Evolutionary conservation across 2,797 vertebrate species (phyloP).

Genomic region (Epinephelus awoara): DNA sequence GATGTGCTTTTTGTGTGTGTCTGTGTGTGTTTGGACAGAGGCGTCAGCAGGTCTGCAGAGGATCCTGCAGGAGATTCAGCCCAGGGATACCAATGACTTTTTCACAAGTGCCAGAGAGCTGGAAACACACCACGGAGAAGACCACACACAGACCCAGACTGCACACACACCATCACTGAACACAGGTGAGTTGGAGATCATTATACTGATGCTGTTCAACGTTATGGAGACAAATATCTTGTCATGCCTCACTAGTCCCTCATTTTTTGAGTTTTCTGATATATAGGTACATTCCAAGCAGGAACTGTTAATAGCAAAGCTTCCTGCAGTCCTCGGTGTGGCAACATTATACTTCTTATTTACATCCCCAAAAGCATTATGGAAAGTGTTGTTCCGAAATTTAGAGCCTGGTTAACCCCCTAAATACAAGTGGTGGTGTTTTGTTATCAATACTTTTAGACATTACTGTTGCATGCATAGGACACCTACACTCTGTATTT

Average conservation of each 20-base stretch:
- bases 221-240: background rate
- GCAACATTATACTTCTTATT: background rate
- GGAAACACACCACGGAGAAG: slow-evolving; percentile 74
- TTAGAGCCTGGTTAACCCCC: background rate
- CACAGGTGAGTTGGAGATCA: slow-evolving; percentile 55
- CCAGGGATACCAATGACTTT: slow-evolving; percentile 94
- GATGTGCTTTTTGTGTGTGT: background rate
- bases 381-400: background rate
- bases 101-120: slow-evolving; percentile 91
- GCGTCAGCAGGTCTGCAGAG: slow-evolving; percentile 88
- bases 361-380: background rate
- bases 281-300: no score
- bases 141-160: slow-evolving; percentile 49
- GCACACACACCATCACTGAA: slow-evolving; percentile 24
- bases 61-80: slow-evolving; percentile 95
- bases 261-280: no score
- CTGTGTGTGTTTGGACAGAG: slow-evolving; percentile 78
- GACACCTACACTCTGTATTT: background rate
- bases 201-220: background rate
- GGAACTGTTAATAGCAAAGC: no score
- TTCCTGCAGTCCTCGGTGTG: no score
- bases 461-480: background rate
- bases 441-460: background rate
- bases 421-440: background rate
- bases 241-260: background rate